phyloP scores from a whole-genome alignment of 2,113 vertebrate species.

The Bostrychus sinensis region DNA sequence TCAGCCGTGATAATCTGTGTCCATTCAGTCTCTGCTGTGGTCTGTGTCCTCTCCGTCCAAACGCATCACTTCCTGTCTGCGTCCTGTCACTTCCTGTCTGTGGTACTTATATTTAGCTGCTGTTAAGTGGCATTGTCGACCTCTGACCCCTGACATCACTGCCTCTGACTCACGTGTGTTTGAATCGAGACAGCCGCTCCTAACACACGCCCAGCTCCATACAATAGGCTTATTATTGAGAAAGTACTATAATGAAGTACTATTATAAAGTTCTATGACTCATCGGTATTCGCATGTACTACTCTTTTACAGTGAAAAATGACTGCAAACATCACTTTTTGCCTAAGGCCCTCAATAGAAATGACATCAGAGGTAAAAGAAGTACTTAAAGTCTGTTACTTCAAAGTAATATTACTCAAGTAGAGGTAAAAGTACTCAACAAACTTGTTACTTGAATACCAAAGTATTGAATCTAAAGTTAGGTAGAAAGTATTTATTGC shows the following conservation, averaged over 20 bases:
- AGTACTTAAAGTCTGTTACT: too few relatives aligned
- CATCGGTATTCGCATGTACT: neutral
- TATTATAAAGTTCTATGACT: neutral
- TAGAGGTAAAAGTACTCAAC: too few relatives aligned
- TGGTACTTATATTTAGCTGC: neutral
- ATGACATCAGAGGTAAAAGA: too few relatives aligned
- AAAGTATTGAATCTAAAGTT: too few relatives aligned
- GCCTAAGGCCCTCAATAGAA: too few relatives aligned
- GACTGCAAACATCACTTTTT: neutral
- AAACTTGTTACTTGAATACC: too few relatives aligned
- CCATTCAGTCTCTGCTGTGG: neutral
- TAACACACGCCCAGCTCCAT: neutral
- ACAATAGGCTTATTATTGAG: neutral
- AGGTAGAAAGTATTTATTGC: too few relatives aligned
- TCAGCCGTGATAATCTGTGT: neutral
- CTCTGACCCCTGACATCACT: slow-evolving; percentile 1
- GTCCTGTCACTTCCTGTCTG: slow-evolving; percentile 1
- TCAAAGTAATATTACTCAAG: too few relatives aligned
- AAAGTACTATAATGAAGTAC: neutral
- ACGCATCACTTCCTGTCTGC: neutral
- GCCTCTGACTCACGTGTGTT: neutral
- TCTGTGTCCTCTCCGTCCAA: neutral
- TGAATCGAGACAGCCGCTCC: neutral
- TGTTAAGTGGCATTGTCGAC: neutral
- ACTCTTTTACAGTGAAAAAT: neutral